Percentiles rank a stretch among this genome's conserved stretches.
phyloP scores from a whole-genome alignment of 1,140 invertebrate genomes.

The Camponotus pennsylvanicus region DNA sequence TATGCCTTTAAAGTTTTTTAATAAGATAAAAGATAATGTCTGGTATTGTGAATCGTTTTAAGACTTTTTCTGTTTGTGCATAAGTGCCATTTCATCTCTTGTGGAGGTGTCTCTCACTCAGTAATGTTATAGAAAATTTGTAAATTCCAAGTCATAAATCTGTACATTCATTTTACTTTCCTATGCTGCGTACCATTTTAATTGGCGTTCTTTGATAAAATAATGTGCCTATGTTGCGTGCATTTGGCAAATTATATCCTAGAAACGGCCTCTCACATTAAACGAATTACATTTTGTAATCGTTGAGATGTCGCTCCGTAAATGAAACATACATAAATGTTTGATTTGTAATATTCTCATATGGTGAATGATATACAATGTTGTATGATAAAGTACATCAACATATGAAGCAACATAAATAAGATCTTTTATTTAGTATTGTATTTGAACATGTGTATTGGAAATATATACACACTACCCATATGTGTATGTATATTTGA shows the following conservation, averaged over 20 bases:
- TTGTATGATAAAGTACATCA: constrained; percentile 69
- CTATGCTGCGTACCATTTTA: constrained; percentile 32
- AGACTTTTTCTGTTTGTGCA: constrained; percentile 69
- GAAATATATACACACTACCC: constrained; percentile 52
- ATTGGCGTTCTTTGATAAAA: constrained; percentile 20
- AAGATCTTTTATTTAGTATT: constrained; percentile 57
- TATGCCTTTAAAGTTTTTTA: constrained; percentile 80
- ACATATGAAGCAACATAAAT: constrained; percentile 71
- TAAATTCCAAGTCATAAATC: constrained; percentile 62
- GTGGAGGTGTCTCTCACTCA: constrained; percentile 68
- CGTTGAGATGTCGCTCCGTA: constrained; percentile 61
- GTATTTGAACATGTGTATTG: constrained; percentile 63
- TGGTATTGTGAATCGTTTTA: constrained; percentile 67
- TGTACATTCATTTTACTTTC: constrained; percentile 65
- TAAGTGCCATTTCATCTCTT: constrained; percentile 73
- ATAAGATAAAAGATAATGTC: constrained; percentile 68
- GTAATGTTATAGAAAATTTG: constrained; percentile 62
- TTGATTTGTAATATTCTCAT: constrained; percentile 66
- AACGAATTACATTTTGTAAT: constrained; percentile 59
- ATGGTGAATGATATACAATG: constrained; percentile 65
- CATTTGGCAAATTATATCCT: constrained; percentile 69
- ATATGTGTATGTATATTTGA: constrained; percentile 41
- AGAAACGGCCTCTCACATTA: constrained; percentile 73
- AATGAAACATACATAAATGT: constrained; percentile 59
- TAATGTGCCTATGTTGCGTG: constrained; percentile 58